phyloP scores from a whole-genome alignment of 2,113 vertebrate genomes.

The Prionailurus bengalensis region DNA sequence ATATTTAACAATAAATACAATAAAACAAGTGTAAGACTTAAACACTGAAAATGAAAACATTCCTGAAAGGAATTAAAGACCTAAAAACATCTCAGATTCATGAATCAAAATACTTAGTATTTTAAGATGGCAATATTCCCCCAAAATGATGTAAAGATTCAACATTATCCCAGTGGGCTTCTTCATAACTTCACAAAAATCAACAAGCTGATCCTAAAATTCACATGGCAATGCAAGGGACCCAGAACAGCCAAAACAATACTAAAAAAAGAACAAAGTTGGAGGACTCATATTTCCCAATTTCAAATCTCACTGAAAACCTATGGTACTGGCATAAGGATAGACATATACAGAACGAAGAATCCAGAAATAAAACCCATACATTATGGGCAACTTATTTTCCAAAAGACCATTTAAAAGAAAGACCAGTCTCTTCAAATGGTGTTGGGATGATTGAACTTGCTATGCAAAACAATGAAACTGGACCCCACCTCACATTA shows the following conservation, averaged over 20 bases:
- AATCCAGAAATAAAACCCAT: not conserved
- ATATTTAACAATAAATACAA: not conserved
- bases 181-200: not conserved
- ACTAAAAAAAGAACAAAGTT: not conserved
- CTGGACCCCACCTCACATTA: not conserved
- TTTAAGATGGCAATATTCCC: not conserved
- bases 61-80: not conserved
- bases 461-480: not conserved
- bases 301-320: constrained; percentile 24
- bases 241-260: not conserved
- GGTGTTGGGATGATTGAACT: not conserved
- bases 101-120: not conserved
- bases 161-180: not conserved
- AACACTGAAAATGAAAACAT: not conserved
- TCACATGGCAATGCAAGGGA: not conserved
- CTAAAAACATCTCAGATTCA: not conserved
- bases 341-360: not conserved
- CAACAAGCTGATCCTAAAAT: not conserved
- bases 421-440: not conserved
- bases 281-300: not conserved
- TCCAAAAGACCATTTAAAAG: not conserved
- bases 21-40: not conserved
- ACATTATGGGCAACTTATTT: not conserved
- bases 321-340: not conserved
- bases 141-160: not conserved